Conservation (phyloP, 2,113 vertebrate species). For the Mus spicilegus region DNA sequence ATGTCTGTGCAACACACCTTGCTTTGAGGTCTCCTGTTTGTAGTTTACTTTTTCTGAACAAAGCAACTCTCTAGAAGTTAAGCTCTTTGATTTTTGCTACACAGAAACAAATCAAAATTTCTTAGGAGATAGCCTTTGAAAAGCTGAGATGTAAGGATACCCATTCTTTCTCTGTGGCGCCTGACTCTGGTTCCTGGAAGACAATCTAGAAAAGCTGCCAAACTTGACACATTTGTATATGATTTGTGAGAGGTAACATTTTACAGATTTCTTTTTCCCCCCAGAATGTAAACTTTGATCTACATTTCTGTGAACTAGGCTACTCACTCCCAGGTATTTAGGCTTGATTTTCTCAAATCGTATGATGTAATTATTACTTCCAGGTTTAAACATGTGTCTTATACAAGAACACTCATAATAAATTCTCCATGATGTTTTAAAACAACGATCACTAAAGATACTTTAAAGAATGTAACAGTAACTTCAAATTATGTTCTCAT, state of each 20-base stretch:
- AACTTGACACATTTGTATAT: not conserved
- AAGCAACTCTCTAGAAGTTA: not conserved
- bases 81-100: constrained; percentile 57
- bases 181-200: constrained; percentile 3
- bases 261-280: not conserved
- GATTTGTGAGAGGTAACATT: constrained; percentile 12
- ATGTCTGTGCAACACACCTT: not conserved
- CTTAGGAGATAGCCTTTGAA: constrained; percentile 27
- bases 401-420: not conserved
- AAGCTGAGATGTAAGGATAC: constrained; percentile 1
- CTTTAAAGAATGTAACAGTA: not conserved
- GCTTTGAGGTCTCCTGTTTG: not conserved
- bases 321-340: constrained; percentile 20
- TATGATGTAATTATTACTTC: not conserved
- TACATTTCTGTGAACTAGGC: constrained; percentile 34
- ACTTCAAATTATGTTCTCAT: not conserved
- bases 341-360: not conserved
- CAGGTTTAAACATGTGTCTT: constrained; percentile 1
- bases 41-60: constrained; percentile 27
- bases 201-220: constrained; percentile 17
- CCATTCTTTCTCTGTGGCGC: not conserved
- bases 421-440: constrained; percentile 36
- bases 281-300: constrained; percentile 26
- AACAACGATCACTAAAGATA: not conserved
- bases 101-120: constrained; percentile 37